A percentile compares a stretch with the other conserved stretches of the same genome.
These are phyloP conservation scores for Andrena trimmerana DNA, from an alignment of 2,888 invertebrate genomes.

Conservation along the genomic window DNA sequence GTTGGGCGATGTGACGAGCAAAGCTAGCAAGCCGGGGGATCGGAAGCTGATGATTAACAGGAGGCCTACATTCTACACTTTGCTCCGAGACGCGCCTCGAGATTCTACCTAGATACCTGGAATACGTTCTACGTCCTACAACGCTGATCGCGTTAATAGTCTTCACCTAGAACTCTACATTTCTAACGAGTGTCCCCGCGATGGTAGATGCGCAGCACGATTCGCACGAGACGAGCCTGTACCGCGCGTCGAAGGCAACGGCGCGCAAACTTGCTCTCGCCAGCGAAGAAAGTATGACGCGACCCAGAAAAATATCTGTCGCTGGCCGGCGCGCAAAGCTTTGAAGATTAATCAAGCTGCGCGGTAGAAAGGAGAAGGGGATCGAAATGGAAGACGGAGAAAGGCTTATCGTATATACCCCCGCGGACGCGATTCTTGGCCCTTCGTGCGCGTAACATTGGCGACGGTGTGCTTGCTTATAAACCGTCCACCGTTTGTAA, in stretches of 20 bases:
- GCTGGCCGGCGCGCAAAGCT: slow-evolving; percentile 12
- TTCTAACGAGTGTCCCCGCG: slow-evolving; percentile 37
- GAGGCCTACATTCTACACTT: too few species aligned
- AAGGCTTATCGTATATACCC: background rate
- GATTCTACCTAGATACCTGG: background rate
- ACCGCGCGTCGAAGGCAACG: slow-evolving; percentile 32
- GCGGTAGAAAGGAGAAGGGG: background rate
- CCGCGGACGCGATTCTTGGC: background rate
- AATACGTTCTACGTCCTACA: background rate
- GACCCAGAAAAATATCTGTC: slow-evolving; percentile 54
- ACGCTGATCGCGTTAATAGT: slow-evolving; percentile 3
- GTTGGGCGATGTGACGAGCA: background rate
- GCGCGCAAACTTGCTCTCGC: slow-evolving; percentile 20
- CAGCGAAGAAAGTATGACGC: slow-evolving; percentile 48
- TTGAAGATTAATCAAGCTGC: slow-evolving; percentile 44
- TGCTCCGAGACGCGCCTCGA: background rate
- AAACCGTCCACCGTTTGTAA: background rate
- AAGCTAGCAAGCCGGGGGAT: background rate
- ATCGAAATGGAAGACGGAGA: slow-evolving; percentile 11
- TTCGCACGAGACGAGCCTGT: slow-evolving; percentile 37
- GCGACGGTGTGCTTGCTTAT: slow-evolving; percentile 1
- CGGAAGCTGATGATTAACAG: background rate
- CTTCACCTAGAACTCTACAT: slow-evolving; percentile 35
- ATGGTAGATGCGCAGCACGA: slow-evolving; percentile 44
- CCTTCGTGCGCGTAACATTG: slow-evolving; percentile 5